Base-by-base conservation (phyloP, 2,888 invertebrate species). In the Colostygia pectinataria region DNA sequence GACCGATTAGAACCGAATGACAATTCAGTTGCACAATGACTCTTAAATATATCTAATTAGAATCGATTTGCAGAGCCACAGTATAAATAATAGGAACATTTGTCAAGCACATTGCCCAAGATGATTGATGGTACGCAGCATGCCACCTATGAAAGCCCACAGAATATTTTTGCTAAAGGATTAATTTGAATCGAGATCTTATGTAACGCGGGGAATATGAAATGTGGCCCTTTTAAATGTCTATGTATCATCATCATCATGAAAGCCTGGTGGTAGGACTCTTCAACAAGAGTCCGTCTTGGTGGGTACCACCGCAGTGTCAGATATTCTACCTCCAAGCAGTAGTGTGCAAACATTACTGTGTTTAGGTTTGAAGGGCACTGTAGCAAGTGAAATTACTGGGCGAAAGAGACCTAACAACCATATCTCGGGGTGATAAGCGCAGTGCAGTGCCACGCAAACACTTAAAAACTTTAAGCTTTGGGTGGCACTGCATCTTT, bases 31-130 rank as follows among this genome's bases (percentile, higher is more conserved):
- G 52, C 66, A 82, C 83, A 86, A 83, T 86, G 83, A 86, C 82
- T 87, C 78, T 77, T 80, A 83, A 87, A 83, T 83, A 80, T 82
- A 73, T 68, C 68, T 83, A 88, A 90, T 88, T 88, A 86, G 80
- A 77, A 83, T 77, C 82, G 79, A 83, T 88, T 83, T 81, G 81
- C 79, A 75, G 74, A 45, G 48, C 51, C 55, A 57, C 72, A 71
- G 69, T 28, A 12, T 23, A 36, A 20, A 9, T 48, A 14, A 23
- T 42, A 37, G 39, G 38, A 36, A 37, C 13, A 33, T 51, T 42
- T 46, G 51, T 51, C 44, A 44, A 24, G 38, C 61, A 61, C 56
- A 62, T 85, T 86, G 83, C 80, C 66, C 76, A 86, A 85, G 68
- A 68, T 85, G 89, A 89, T 89, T 77, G 89, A 89, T 89, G 76